A percentile compares a stretch with the other conserved stretches of the same genome.
Conservation (phyloP, 2,888 invertebrate species). For the Sipunculus nudus region DNA sequence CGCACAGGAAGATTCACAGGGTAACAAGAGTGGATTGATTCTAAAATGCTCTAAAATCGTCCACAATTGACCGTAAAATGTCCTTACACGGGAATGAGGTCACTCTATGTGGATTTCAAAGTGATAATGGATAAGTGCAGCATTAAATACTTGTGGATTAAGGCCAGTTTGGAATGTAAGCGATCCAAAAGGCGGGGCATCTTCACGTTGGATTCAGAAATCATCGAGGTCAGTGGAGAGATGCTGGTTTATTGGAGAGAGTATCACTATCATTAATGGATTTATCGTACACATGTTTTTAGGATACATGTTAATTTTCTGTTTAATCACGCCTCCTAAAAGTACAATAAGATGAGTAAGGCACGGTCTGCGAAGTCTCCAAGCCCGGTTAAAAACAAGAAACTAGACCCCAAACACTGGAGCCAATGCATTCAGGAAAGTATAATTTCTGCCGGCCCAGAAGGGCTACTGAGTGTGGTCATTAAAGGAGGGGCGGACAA, state of each 20-base stretch:
- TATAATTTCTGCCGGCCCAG: slow-evolving; percentile 65
- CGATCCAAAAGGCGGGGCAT: background rate
- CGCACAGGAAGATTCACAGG: slow-evolving; percentile 19
- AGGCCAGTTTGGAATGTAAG: background rate
- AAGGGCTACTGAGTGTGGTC: slow-evolving; percentile 65
- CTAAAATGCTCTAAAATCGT: background rate
- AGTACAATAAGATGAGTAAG: slow-evolving; percentile 16
- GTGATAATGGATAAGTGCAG: too few species aligned
- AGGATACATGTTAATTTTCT: too few species aligned
- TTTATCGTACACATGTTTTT: too few species aligned
- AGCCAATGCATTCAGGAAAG: slow-evolving; percentile 66
- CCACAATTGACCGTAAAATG: too few species aligned
- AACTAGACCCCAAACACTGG: slow-evolving; percentile 65
- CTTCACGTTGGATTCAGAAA: slow-evolving; percentile 1
- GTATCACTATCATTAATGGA: slow-evolving; percentile 4
- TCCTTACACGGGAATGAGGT: too few species aligned
- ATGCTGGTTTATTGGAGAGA: background rate
- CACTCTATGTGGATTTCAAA: too few species aligned
- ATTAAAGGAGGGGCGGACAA: slow-evolving; percentile 70
- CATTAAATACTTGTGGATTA: too few species aligned
- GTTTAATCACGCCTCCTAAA: too few species aligned
- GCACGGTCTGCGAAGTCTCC: slow-evolving; percentile 20
- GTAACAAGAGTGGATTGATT: slow-evolving; percentile 24
- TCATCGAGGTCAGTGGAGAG: slow-evolving; percentile 1
- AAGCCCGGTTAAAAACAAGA: slow-evolving; percentile 17